These are phyloP conservation scores for Metopolophium dirhodum DNA, from an alignment of 1,140 invertebrate genomes.

Conservation along the genomic window DNA sequence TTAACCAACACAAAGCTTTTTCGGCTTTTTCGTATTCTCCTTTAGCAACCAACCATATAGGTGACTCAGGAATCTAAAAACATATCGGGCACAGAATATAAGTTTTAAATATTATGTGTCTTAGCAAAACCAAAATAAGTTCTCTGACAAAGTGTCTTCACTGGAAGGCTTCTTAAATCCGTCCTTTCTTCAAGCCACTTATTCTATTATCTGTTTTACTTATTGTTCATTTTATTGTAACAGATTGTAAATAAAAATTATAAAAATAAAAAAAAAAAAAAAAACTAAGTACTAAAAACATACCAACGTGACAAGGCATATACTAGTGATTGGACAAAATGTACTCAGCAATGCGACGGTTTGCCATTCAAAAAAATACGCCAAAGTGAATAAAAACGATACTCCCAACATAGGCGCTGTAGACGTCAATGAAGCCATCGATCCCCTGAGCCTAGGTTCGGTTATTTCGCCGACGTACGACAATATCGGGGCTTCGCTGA, in stretches of 20 bases:
- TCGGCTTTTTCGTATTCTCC: slow-evolving; percentile 65
- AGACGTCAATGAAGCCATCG: slow-evolving; percentile 25
- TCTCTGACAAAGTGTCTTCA: too few species aligned
- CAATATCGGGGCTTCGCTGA: slow-evolving; percentile 65
- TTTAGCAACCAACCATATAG: slow-evolving; percentile 69
- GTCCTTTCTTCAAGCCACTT: too few species aligned
- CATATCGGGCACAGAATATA: background rate
- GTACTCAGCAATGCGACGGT: slow-evolving; percentile 54
- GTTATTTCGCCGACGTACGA: slow-evolving; percentile 67
- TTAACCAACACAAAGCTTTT: slow-evolving; percentile 64
- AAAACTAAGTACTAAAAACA: background rate
- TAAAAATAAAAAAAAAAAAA: too few species aligned
- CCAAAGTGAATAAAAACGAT: background rate
- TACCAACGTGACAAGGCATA: slow-evolving; percentile 53
- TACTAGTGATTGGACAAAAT: slow-evolving; percentile 45
- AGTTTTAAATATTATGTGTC: too few species aligned
- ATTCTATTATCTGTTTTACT: too few species aligned
- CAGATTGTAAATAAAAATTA: too few species aligned
- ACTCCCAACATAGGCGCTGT: background rate
- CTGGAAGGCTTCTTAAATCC: too few species aligned
- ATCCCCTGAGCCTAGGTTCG: slow-evolving; percentile 55
- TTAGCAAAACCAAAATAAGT: too few species aligned
- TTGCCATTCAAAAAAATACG: slow-evolving; percentile 46
- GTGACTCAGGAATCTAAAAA: slow-evolving; percentile 71
- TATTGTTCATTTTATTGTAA: too few species aligned